Conservation (phyloP, 1,140 invertebrate species). For the Leptinotarsa texana region DNA sequence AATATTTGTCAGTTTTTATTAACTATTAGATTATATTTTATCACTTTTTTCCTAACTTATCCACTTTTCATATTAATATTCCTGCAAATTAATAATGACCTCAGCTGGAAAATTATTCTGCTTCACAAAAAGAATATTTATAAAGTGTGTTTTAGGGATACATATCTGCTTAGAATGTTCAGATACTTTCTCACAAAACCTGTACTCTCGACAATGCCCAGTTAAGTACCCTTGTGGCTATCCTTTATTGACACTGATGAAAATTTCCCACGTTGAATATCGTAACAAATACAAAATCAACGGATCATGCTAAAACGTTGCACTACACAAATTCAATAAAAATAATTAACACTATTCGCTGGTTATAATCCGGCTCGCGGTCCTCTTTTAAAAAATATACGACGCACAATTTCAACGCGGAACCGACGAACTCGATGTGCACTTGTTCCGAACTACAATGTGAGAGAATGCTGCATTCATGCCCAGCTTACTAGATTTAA, state of each 20-base stretch:
- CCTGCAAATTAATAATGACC: no score
- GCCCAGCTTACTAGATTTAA: conserved; percentile 13
- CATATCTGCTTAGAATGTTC: no score
- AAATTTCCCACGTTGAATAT: neutral
- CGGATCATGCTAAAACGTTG: neutral
- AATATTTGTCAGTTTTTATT: no score
- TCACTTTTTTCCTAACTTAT: no score
- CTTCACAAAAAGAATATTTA: no score
- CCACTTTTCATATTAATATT: no score
- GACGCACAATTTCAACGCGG: neutral
- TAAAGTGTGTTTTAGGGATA: no score
- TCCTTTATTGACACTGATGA: neutral
- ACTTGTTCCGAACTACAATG: conserved; percentile 22
- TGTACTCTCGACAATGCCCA: neutral
- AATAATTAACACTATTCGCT: neutral
- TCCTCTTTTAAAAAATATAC: neutral
- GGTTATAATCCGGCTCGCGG: neutral
- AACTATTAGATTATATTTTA: no score
- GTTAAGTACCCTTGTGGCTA: neutral
- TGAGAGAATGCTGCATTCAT: conserved; percentile 16
- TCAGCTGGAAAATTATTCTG: no score
- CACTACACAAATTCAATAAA: neutral
- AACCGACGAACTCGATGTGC: neutral
- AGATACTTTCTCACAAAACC: neutral
- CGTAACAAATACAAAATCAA: neutral